These are phyloP conservation scores for Dryocosmus kuriphilus DNA, from an alignment of 2,888 invertebrate species.

Conservation along the genomic window DNA sequence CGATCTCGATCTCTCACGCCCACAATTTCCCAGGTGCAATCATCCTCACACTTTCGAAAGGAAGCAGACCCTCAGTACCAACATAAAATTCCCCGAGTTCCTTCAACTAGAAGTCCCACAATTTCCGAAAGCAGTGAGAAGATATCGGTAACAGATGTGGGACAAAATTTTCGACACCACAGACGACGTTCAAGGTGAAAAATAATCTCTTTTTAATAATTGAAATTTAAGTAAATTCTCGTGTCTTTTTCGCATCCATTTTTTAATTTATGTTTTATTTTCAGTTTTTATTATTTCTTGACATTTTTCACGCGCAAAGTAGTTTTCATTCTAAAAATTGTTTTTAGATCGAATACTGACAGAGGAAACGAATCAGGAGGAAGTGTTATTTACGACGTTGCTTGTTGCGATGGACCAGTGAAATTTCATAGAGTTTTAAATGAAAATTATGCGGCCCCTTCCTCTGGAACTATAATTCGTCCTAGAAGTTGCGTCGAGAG, in stretches of 20 bases:
- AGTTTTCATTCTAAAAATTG: background rate
- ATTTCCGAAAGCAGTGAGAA: constrained; percentile 58
- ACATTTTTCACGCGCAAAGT: background rate
- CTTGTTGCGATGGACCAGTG: constrained; percentile 94
- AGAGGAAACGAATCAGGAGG: constrained; percentile 46
- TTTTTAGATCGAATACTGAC: constrained; percentile 41
- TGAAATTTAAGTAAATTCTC: background rate
- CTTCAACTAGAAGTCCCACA: constrained; percentile 53
- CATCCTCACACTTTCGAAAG: constrained; percentile 40
- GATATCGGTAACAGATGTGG: constrained; percentile 56
- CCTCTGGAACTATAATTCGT: constrained; percentile 14
- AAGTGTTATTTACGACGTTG: constrained; percentile 88
- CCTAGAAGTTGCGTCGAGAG: constrained; percentile 45
- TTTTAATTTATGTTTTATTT: too few species aligned
- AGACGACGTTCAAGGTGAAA: constrained; percentile 20
- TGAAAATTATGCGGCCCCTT: constrained; percentile 83
- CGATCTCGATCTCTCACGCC: constrained; percentile 43
- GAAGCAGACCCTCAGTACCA: constrained; percentile 30
- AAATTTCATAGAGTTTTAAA: constrained; percentile 91
- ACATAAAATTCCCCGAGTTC: background rate
- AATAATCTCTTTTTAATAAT: background rate
- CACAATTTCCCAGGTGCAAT: constrained; percentile 43
- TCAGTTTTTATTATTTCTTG: too few species aligned
- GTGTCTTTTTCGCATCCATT: too few species aligned
- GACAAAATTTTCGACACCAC: constrained; percentile 39